phyloP scores from a whole-genome alignment of 2,113 vertebrate genomes.

The Callionymus lyra region DNA sequence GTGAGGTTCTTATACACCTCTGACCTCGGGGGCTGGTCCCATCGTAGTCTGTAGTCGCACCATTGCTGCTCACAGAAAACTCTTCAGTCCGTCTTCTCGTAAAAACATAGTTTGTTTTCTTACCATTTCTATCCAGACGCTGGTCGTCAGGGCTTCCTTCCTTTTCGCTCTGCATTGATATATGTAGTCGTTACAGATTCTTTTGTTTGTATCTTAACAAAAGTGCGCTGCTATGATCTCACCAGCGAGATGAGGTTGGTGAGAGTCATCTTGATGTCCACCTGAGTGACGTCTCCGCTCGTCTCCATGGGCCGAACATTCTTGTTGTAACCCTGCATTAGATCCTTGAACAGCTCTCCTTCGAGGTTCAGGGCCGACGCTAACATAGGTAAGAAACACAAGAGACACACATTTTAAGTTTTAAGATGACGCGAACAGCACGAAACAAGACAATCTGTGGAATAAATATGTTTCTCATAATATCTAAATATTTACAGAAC shows the following conservation, averaged over 20 bases:
- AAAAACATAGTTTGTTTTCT: slow-evolving; percentile 9
- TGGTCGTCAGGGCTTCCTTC: slow-evolving; percentile 88
- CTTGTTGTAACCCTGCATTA: slow-evolving; percentile 82
- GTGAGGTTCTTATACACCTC: slow-evolving; percentile 71
- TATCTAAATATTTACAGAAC: too few species aligned
- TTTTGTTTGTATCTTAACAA: background rate
- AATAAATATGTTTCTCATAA: too few species aligned
- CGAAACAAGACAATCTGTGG: background rate
- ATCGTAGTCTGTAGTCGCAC: slow-evolving; percentile 82
- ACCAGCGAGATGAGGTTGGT: slow-evolving; percentile 97
- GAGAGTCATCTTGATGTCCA: slow-evolving; percentile 87
- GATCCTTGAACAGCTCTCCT: slow-evolving; percentile 74
- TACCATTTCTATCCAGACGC: slow-evolving; percentile 95
- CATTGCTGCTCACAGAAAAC: slow-evolving; percentile 70
- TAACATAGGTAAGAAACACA: slow-evolving; percentile 2
- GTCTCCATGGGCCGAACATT: slow-evolving; percentile 69
- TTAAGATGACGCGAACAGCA: background rate
- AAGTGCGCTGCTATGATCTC: slow-evolving; percentile 10
- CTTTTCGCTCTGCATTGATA: slow-evolving; percentile 76
- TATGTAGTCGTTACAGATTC: background rate
- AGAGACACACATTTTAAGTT: background rate
- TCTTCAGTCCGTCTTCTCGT: background rate
- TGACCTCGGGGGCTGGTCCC: slow-evolving; percentile 65
- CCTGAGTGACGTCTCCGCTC: slow-evolving; percentile 68
- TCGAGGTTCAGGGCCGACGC: slow-evolving; percentile 76